Conservation (phyloP, 2,113 vertebrate species). For the Corvus cornix region DNA sequence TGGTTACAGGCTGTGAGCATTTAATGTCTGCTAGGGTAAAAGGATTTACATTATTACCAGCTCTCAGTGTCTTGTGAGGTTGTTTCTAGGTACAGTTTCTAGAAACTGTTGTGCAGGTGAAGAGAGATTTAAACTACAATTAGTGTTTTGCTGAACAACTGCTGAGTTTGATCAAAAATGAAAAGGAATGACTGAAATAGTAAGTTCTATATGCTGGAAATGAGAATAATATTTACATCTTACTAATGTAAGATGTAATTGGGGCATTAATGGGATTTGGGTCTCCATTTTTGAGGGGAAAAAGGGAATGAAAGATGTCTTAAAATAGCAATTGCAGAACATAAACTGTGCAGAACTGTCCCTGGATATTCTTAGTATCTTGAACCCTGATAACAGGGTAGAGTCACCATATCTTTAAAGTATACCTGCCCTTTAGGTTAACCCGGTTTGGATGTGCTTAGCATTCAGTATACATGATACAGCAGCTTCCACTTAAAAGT, state of each 20-base stretch:
- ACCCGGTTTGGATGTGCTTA: background rate
- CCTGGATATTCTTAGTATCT: background rate
- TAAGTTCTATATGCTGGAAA: background rate
- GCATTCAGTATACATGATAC: background rate
- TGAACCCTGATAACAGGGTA: background rate
- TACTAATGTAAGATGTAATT: background rate
- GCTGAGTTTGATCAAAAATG: background rate
- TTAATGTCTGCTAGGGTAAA: background rate
- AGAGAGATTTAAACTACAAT: background rate
- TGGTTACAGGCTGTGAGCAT: constrained; percentile 47
- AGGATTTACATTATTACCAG: background rate
- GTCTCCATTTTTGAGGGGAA: background rate
- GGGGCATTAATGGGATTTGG: background rate
- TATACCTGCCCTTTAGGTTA: background rate
- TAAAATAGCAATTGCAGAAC: background rate
- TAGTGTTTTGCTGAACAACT: background rate
- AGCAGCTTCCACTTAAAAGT: background rate
- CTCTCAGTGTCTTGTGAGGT: background rate
- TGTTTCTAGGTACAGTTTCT: background rate
- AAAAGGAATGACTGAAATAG: background rate
- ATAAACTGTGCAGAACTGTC: background rate
- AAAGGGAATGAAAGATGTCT: background rate
- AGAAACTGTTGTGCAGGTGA: background rate
- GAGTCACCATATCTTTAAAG: background rate
- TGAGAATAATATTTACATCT: background rate